Base-by-base conservation (phyloP, 2,888 invertebrate genomes). In the Xylota segnis region DNA sequence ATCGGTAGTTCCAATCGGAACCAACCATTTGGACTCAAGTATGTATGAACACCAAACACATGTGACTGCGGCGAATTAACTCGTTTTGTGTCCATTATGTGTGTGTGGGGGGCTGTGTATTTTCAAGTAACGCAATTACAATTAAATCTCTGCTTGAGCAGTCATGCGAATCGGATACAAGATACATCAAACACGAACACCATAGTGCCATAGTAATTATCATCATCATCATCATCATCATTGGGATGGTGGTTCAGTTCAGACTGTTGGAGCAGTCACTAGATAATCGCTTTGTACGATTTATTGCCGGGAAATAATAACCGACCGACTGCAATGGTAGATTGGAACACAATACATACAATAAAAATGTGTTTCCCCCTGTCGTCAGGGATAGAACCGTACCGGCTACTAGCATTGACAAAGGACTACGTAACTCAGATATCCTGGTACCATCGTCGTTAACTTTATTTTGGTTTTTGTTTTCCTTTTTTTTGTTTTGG, bases 61-160 rank as follows among this genome's bases (percentile, higher is more conserved):
- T 72, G 45, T 14, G 32, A 34, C 16, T 32, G 34, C 40, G 32
- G 34, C 34, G 43, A 43, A 63, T 74, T 74, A 63, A 63, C 63
- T 58, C 12, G 40, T 27, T 71, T 70, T 45, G 10, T 45, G n/a
- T 40, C 10, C 16, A 37, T 23, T 23, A 12, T 52, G 12, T 66
- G 27, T 65, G 37, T 58, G 9, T 54, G 45, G 12, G 37, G 29
- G 0, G 32, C 12, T 50, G n/a, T 32, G 50, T 65, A 52, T 70
- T 27, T 52, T 27, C 59, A 29, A 59, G 52, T 68, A 78, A 78
- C 54, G 71, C 40, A 83, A 83, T 83, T 78, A 71, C 75, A 84
- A 84, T 84, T 84, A 84, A 84, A 84, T 84, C 43, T 66, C 65
- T 79, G 84, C 65, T 84, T 84, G 84, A 71, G 58, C 71, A 75